Base-by-base conservation (phyloP, 2,113 vertebrate genomes). In the Triplophysa tibetana region DNA sequence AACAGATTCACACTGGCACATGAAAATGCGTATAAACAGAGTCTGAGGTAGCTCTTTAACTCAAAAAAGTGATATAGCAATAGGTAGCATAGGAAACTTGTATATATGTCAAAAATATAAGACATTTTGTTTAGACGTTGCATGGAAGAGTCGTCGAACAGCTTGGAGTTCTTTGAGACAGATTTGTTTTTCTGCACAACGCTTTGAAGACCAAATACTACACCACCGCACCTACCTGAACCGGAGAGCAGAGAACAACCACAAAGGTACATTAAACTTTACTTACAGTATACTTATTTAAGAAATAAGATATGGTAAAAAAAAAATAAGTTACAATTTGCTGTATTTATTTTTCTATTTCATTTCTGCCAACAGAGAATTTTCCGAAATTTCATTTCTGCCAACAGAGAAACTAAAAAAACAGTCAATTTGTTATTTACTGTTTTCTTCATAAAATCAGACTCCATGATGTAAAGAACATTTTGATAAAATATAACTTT, bases 111-210 rank as follows among this genome's bases (percentile, higher is more conserved):
- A 54, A 17, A 54, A 5, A 56, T 56, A 24, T 1, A 41, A 60
- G 19, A 2, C 21, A 75, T 16, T 23, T 75, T 16, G 33, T 61
- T 24, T 33, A 52, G 21, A 24, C 19, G 33, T 11, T 79, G 72
- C 48, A 77, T 79, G 58, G 72, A 70, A 75, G 70, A 83, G 63
- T 62, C 33, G 77, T 23, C 41, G 14, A 75, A 11, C 4, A 29
- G 6, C 50, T 68, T 54, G 63, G 63, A 83, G 26, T 63, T 56
- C 19, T n/a, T 26, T 48, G n/a, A 50, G 61, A 13, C 21, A 64
- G 29, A 48, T 19, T 29, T 45, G 19, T 23, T 48, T 75, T 69
- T 56, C 19, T 56, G 65, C 62, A 63, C n/a, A 33, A 65, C 2
- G 14, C n/a, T 41, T 41, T 76, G 80, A 66, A 58, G 69, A 43